Percentiles rank a stretch among this genome's conserved stretches.
phyloP scores from a whole-genome alignment of 2,113 vertebrate genomes.

The Paralichthys olivaceus region DNA sequence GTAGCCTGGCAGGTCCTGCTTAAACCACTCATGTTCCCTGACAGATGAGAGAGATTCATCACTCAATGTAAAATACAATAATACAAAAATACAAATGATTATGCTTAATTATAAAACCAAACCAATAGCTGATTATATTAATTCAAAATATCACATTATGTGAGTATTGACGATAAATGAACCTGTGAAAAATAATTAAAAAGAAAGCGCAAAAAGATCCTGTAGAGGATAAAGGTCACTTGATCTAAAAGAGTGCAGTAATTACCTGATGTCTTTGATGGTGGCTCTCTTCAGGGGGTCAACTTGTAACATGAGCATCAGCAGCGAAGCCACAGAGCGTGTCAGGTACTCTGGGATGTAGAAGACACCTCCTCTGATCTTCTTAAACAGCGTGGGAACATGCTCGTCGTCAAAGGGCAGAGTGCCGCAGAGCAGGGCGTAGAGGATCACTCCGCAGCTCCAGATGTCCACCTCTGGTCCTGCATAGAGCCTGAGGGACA shows the following conservation, averaged over 20 bases:
- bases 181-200: not conserved
- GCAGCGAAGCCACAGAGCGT: constrained; percentile 91
- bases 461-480: constrained; percentile 99
- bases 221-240: not conserved
- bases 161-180: not conserved
- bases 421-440: constrained; percentile 96
- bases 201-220: not conserved
- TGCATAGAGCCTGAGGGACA: constrained; percentile 88
- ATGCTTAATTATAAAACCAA: not conserved
- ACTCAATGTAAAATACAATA: not conserved
- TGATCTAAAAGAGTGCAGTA: not conserved
- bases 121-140: not conserved
- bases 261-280: constrained; percentile 97
- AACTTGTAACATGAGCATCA: constrained; percentile 97
- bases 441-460: constrained; percentile 97
- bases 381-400: constrained; percentile 97
- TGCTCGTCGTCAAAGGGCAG: constrained; percentile 98
- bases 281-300: constrained; percentile 97
- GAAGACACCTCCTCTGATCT: constrained; percentile 98
- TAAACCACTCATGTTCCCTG: constrained; percentile 99
- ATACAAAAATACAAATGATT: too few species aligned
- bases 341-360: constrained; percentile 98
- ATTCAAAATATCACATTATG: too few species aligned
- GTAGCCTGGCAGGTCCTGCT: constrained; percentile 94
- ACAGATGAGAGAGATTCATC: not conserved